Base-by-base conservation (phyloP, 1,140 invertebrate genomes). In the Cyclargus thomasi region DNA sequence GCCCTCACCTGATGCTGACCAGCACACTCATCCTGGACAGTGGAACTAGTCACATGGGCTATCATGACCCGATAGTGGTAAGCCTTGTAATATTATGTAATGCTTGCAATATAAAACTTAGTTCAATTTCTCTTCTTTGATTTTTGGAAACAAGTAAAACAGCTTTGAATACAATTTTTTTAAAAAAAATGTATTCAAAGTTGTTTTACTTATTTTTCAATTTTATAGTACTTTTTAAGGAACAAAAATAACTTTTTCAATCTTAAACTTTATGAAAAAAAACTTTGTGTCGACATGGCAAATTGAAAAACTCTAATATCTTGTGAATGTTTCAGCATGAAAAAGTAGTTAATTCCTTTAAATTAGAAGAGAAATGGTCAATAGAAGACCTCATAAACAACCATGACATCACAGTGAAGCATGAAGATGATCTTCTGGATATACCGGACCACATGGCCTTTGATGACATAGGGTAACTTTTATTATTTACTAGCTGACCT, bases 41-140 rank as follows among this genome's bases (percentile, higher is more conserved):
- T 0, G 35, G 67, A 1, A 79, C 71, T 57, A 71, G 68, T n/a
- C 80, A 72, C 65, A 20, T 23, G 3, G 82, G 81, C 0, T 80
- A 72, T 23, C 74, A 81, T n/a, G 68, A 75, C 35, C 69, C 74
- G 7, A 68, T 81, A 59, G 69, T 78, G 78, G 83, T 84, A 64
- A 67, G 72, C 69, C 7, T 16, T 55, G 53, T 35, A 35, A n/a
- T n/a, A n/a, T n/a, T n/a, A n/a, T n/a, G n/a, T n/a, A n/a, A n/a
- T n/a, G n/a, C n/a, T n/a, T n/a, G n/a, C n/a, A n/a, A n/a, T n/a
- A n/a, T n/a, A n/a, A n/a, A n/a, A n/a, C n/a, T n/a, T n/a, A n/a
- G n/a, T n/a, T n/a, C n/a, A n/a, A n/a, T n/a, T n/a, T n/a, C n/a
- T n/a, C n/a, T n/a, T n/a, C n/a, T n/a, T n/a, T n/a, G n/a, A n/a